Percentiles rank a stretch among this genome's conserved stretches.
phyloP scores from a whole-genome alignment of 2,113 vertebrate species.

The Naja naja region DNA sequence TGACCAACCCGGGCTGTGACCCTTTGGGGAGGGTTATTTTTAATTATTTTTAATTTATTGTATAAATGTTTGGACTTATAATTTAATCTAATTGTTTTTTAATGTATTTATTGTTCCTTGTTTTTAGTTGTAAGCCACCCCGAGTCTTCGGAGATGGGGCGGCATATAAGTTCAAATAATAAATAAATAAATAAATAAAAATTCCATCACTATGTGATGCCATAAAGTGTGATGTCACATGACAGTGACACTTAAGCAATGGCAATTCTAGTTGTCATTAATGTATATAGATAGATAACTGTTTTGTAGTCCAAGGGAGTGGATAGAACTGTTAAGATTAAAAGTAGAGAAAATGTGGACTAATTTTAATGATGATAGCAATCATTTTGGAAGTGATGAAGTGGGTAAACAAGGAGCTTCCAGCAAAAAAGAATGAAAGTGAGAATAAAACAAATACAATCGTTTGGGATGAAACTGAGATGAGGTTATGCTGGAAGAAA shows the following conservation, averaged over 20 bases:
- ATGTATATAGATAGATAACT: background rate
- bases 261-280: background rate
- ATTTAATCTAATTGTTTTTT: no score
- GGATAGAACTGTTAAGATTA: background rate
- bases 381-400: background rate
- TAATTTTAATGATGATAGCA: background rate
- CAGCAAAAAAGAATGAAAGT: background rate
- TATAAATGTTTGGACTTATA: no score
- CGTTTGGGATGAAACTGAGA: background rate
- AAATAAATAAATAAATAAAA: no score
- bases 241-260: background rate
- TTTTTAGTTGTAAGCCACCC: no score
- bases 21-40: no score
- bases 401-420: background rate
- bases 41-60: no score
- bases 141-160: no score
- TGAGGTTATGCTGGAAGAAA: background rate
- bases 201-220: background rate
- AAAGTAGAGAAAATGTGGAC: background rate
- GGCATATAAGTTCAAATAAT: no score
- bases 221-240: background rate
- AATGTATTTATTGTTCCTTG: no score
- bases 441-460: background rate
- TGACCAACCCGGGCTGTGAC: no score
- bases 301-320: background rate